phyloP scores from a whole-genome alignment of 2,113 vertebrate genomes.

The Podilymbus podiceps region DNA sequence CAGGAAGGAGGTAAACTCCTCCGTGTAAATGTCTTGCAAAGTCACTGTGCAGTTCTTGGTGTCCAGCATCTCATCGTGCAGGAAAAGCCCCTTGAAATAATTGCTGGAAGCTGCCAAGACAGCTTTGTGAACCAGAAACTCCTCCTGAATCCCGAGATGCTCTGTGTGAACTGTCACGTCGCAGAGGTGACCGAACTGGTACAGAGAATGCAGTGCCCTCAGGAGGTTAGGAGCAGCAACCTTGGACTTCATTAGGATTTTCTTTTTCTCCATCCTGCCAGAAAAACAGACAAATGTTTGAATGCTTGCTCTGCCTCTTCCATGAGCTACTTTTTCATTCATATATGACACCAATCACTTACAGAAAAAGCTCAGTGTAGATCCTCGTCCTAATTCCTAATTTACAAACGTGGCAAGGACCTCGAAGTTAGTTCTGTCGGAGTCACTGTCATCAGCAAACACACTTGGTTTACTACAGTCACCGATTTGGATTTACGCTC shows the following conservation, averaged over 20 bases:
- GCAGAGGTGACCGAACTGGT: constrained; percentile 54
- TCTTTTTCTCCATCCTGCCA: constrained; percentile 68
- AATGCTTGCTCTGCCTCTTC: neutral
- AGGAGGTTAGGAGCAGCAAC: constrained; percentile 67
- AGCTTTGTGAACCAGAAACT: constrained; percentile 67
- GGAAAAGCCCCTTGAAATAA: constrained; percentile 71
- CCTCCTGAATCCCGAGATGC: constrained; percentile 50
- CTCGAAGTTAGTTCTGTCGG: neutral
- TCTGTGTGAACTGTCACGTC: constrained; percentile 60
- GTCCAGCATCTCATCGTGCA: constrained; percentile 50
- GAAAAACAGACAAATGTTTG: neutral
- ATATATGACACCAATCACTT: neutral
- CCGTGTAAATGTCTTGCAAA: constrained; percentile 54
- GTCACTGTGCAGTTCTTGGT: constrained; percentile 39
- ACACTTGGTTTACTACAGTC: neutral
- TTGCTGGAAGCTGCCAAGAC: constrained; percentile 74
- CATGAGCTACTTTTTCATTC: neutral
- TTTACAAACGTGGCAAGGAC: neutral
- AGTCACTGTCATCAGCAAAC: neutral
- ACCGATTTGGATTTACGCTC: neutral
- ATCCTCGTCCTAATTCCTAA: neutral
- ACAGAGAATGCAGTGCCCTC: constrained; percentile 56
- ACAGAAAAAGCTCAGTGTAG: neutral
- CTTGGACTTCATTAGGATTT: constrained; percentile 65
- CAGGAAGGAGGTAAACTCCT: constrained; percentile 71